Percentiles rank a stretch among this genome's conserved stretches.
phyloP scores from a whole-genome alignment of 2,888 invertebrate species.

The Nasonia oneida region DNA sequence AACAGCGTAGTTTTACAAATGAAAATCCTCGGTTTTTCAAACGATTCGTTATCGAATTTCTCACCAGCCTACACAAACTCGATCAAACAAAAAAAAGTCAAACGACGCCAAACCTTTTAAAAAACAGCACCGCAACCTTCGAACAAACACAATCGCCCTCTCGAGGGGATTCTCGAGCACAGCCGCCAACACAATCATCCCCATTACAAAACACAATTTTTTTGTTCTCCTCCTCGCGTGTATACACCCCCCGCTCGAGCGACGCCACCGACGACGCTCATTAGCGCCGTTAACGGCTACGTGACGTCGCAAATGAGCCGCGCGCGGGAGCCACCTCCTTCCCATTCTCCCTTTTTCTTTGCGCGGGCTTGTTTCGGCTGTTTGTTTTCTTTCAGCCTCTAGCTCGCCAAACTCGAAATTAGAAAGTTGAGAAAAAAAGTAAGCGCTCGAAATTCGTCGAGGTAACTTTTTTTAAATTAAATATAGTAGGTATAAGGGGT shows the following conservation, averaged over 20 bases:
- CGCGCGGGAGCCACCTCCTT: neutral
- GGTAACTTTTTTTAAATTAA: neutral
- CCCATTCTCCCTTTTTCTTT: neutral
- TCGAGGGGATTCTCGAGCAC: too few relatives aligned
- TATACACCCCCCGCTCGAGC: neutral
- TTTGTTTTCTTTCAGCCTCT: neutral
- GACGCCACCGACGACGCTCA: neutral
- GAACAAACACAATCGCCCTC: too few relatives aligned
- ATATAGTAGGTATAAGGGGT: neutral
- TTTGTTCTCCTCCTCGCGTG: neutral
- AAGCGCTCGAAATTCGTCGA: neutral
- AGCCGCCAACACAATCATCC: neutral
- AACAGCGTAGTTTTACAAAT: too few relatives aligned
- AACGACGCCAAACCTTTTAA: too few relatives aligned
- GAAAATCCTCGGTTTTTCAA: too few relatives aligned
- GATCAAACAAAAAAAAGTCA: too few relatives aligned
- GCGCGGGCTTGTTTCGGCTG: neutral
- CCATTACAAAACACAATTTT: neutral
- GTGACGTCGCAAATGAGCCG: slow-evolving; percentile 20
- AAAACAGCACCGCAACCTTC: too few relatives aligned
- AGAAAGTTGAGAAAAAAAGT: neutral
- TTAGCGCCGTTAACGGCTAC: slow-evolving; percentile 29
- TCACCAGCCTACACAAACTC: too few relatives aligned
- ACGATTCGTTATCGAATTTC: too few relatives aligned
- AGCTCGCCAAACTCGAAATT: neutral